Base-by-base conservation (phyloP, 2,888 invertebrate species). In the Archaeoteleia sp. region DNA sequence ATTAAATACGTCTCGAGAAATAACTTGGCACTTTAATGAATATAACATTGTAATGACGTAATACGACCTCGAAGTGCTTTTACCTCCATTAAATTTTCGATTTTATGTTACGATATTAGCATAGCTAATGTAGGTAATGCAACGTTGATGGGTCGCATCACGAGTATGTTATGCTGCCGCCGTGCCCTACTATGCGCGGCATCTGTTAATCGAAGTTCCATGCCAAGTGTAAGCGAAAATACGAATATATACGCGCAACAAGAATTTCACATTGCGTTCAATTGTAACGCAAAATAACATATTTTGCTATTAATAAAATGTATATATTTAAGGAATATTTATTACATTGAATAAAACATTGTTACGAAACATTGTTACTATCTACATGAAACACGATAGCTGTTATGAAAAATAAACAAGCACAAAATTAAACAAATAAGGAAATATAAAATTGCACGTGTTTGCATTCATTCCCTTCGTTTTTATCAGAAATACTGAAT, bases 61-160 rank as follows among this genome's bases (percentile, higher is more conserved):
- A 39, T 6, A 40, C 60, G 58, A 54, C 39, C 32, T 20, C 35
- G 23, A 6, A 39, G 23, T 32, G 66, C 60, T 60, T 66, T 58
- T 58, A 60, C 45, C 45, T 37, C 34, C 61, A 62, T 68, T 61
- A 55, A 65, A 70, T 67, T 72, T 61, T 55, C 67, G 65, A 72
- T 72, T 70, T 70, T 70, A 70, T 60, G 66, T 66, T 60, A 53
- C 55, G 45, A 60, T 68, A 68, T 70, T 68, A 66, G 65, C 71
- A 69, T 72, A 69, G 69, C 58, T 72, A 72, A 72, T 72, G 68
- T 46, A 46, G 49, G 48, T 61, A 63, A 53, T 67, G 70, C 67
- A 55, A 57, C 57, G 67, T 48, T 67, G 61, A 61, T 67, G 54
- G 67, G 51, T 57, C 67, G 49, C 61, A 53, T 67, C 61, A 45